A percentile compares a stretch with the other conserved stretches of the same genome.
Conservation (phyloP, 2,888 invertebrate genomes). For the Podabrus alpinus region DNA sequence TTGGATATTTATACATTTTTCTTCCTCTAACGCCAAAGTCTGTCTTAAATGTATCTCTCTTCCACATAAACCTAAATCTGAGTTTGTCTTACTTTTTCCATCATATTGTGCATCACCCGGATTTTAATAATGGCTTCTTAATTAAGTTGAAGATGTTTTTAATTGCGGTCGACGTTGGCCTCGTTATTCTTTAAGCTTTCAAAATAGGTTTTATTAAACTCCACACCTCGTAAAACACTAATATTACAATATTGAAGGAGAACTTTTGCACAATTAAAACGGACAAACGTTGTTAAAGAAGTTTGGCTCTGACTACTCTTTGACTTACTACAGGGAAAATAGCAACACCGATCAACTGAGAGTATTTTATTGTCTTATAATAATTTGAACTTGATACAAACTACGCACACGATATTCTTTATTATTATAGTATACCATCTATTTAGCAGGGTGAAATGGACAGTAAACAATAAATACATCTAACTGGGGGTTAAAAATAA, state of each 20-base stretch:
- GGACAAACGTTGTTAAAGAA: background rate
- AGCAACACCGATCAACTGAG: background rate
- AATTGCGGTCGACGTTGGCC: constrained; percentile 52
- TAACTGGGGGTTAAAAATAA: constrained; percentile 44
- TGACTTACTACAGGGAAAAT: background rate
- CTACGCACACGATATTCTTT: background rate
- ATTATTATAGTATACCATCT: constrained; percentile 23
- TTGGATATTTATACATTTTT: constrained; percentile 47
- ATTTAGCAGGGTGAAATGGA: constrained; percentile 42
- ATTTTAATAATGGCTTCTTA: constrained; percentile 56
- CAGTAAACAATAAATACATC: constrained; percentile 42
- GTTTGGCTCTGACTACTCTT: background rate
- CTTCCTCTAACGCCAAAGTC: constrained; percentile 43
- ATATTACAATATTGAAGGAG: constrained; percentile 41
- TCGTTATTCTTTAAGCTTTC: constrained; percentile 51
- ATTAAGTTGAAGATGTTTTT: constrained; percentile 57
- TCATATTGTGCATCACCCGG: constrained; percentile 47
- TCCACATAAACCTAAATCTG: constrained; percentile 19
- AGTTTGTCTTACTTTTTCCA: constrained; percentile 40
- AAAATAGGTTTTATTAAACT: constrained; percentile 53
- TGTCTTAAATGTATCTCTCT: constrained; percentile 34
- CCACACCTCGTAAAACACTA: constrained; percentile 55
- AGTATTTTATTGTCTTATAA: background rate
- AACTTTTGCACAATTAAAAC: constrained; percentile 11
- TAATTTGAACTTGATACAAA: background rate